A percentile compares a stretch with the other conserved stretches of the same genome.
phyloP scores from a whole-genome alignment of 2,888 invertebrate species.

The Nemapogon koenigi region DNA sequence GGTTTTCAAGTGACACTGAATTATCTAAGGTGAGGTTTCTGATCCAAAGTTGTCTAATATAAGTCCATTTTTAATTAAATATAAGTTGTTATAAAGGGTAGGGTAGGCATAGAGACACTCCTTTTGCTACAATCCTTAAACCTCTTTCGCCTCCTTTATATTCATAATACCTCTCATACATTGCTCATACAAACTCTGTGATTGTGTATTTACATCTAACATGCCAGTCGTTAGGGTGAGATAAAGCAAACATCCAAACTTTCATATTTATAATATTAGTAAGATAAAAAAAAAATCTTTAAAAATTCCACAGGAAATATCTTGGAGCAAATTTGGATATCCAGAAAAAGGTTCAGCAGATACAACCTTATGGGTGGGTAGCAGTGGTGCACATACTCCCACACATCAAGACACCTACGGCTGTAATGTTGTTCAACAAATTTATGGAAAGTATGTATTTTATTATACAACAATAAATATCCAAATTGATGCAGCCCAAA shows the following conservation, averaged over 20 bases:
- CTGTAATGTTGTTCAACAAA: conserved; percentile 89
- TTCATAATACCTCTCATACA: too few relatives aligned
- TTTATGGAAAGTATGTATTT: conserved; percentile 76
- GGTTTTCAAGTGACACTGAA: conserved; percentile 66
- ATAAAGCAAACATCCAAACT: too few relatives aligned
- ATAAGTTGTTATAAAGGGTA: too few relatives aligned
- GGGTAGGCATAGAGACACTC: too few relatives aligned
- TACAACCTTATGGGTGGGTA: conserved; percentile 89
- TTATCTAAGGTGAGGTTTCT: conserved; percentile 59
- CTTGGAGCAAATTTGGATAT: conserved; percentile 77
- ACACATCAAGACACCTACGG: conserved; percentile 96
- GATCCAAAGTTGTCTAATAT: conserved; percentile 6
- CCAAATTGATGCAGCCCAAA: too few relatives aligned
- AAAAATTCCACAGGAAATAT: conserved; percentile 27
- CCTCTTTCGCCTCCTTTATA: too few relatives aligned
- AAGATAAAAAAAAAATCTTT: background rate
- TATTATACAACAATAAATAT: too few relatives aligned
- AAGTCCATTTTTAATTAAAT: conserved; percentile 3
- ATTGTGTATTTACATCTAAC: too few relatives aligned
- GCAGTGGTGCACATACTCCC: conserved; percentile 86
- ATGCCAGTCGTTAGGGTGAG: too few relatives aligned
- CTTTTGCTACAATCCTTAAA: too few relatives aligned
- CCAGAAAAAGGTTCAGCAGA: conserved; percentile 68
- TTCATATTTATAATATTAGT: background rate
- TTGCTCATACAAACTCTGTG: too few relatives aligned